Conservation (phyloP, 2,797 vertebrate genomes). For the Enteromius mattozi region DNA sequence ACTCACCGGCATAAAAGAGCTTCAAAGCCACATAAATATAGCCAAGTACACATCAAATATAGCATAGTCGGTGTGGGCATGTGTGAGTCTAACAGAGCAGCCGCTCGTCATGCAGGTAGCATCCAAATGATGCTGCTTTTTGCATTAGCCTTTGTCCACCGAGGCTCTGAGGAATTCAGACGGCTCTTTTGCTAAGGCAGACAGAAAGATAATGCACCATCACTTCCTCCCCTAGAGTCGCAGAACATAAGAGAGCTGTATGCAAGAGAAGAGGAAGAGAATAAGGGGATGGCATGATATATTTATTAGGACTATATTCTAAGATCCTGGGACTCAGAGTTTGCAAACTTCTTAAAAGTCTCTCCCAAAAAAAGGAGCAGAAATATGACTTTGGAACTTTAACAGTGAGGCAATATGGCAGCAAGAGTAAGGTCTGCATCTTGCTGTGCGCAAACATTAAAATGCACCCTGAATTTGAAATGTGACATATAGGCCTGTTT, state of each 20-base stretch:
- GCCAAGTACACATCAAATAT: conserved; percentile 40
- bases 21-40: conserved; percentile 53
- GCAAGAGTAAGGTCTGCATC: background rate
- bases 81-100: conserved; percentile 13
- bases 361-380: background rate
- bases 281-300: conserved; percentile 34
- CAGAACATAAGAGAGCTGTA: conserved; percentile 10
- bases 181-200: conserved; percentile 59
- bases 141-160: conserved; percentile 41
- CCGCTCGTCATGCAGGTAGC: conserved; percentile 5
- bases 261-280: background rate
- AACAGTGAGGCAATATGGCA: background rate
- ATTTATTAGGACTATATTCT: conserved; percentile 23
- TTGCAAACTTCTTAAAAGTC: conserved; percentile 15
- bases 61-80: conserved; percentile 5
- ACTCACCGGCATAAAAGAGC: conserved; percentile 52
- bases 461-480: conserved; percentile 13
- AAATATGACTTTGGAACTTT: conserved; percentile 15
- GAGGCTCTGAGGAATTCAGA: conserved; percentile 51
- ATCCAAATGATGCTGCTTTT: conserved; percentile 50
- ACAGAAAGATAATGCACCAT: conserved; percentile 63
- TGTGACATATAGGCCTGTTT: conserved; percentile 18
- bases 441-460: conserved; percentile 1
- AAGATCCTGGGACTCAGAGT: conserved; percentile 1
- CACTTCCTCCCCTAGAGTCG: conserved; percentile 52